A percentile compares a stretch with the other conserved stretches of the same genome.
Evolutionary conservation across 1,140 invertebrate genomes (phyloP).

Genomic region (Nephotettix cincticeps): DNA sequence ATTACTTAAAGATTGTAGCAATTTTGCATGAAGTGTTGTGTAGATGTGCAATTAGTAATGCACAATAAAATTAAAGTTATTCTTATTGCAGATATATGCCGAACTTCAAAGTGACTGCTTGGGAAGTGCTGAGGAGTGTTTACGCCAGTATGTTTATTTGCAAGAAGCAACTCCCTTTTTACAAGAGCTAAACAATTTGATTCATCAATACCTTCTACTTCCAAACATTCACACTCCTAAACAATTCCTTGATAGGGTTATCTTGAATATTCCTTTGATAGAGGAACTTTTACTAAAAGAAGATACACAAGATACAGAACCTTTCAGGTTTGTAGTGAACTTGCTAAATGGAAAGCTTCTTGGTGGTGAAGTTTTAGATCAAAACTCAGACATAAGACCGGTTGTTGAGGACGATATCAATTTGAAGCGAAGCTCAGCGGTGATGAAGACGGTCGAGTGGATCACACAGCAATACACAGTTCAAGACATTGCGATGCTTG

Average conservation of each 20-base stretch:
- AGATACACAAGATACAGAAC: background rate
- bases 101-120: background rate
- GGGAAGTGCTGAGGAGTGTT: background rate
- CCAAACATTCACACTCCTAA: background rate
- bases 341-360: constrained; percentile 16
- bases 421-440: background rate
- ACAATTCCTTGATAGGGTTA: background rate
- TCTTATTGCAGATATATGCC: background rate
- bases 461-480: constrained; percentile 5
- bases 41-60: no score
- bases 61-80: no score
- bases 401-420: constrained; percentile 11
- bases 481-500: background rate
- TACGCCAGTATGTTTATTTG: constrained; percentile 19
- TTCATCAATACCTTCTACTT: background rate
- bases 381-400: constrained; percentile 13
- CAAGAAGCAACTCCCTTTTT: constrained; percentile 7
- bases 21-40: no score
- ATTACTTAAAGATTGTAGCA: no score
- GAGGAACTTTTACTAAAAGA: background rate
- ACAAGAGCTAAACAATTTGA: constrained; percentile 2
- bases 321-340: constrained; percentile 12
- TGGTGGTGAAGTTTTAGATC: background rate
- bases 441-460: background rate
- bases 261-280: background rate